Evolutionary conservation across 2,797 vertebrate genomes (phyloP), one percentile per base, ranked within the genome.

Genomic region (Distichodus sexfasciatus): DNA sequence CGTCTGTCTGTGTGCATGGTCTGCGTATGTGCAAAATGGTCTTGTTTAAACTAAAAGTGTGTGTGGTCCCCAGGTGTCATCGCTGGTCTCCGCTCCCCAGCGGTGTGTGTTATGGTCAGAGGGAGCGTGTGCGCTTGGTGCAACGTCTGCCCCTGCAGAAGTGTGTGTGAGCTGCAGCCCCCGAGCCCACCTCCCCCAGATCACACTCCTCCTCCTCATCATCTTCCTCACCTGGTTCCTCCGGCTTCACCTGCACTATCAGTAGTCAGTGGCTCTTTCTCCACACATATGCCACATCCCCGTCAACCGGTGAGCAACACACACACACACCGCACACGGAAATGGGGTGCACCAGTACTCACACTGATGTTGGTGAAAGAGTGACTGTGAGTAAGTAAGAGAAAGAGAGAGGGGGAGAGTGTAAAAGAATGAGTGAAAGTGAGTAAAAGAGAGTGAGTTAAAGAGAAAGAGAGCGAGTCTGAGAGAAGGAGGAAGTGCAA

Each of bases 231-330:
- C 95, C 85, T 98, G 95, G 95, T 96, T 98, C 73, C 77, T 91
- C 79, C 91, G 95, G 80, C 93, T 98, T 69, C 96, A 95, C 87
- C 81, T 97, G 85, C 96, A 97, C 88, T 98, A 98, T n/a, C 89
- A 87, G 92, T 79, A 92, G 94, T 88, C 97, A 98, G 82, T 96
- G 96, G 94, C 88, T 98, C 72, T 94, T 93, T 86, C 96, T 98
- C 76, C 86, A 89, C 83, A 83, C 81, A 82, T n/a, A n/a, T 90
- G 94, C 80, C 90, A 90, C 1, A 86, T 94, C 88, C 95, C 95
- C 83, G 90, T 97, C 85, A 92, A 92, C 88, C 97, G 91, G 96
- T 98, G 90, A 95, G 94, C 74, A 41, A 28, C 23, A 26, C 12
- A 35, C 9, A 35, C 29, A 48, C 36, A 21, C 60, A 28, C 23